Evolutionary conservation across 2,113 vertebrate genomes (phyloP).

Genomic region (human (Homo sapiens)): DNA sequence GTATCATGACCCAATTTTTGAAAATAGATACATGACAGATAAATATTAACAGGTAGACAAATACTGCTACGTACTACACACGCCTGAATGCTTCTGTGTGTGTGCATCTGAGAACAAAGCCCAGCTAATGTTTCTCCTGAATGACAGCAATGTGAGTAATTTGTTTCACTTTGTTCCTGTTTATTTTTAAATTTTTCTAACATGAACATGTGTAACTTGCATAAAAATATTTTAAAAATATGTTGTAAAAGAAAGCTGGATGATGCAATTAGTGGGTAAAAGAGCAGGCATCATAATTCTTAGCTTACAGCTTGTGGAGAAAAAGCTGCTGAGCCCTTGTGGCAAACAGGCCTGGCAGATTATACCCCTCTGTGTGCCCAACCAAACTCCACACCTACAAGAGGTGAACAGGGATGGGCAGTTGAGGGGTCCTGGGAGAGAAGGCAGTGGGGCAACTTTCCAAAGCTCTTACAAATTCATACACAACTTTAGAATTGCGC

Average conservation of each 20-base stretch:
- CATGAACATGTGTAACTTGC: background rate
- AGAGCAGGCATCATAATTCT: background rate
- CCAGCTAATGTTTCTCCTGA: fast-evolving
- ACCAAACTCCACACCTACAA: fast-evolving
- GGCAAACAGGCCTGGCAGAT: background rate
- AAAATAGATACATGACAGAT: background rate
- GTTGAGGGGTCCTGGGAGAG: background rate
- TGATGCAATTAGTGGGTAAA: background rate
- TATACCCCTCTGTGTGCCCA: too few species aligned
- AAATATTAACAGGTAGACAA: background rate
- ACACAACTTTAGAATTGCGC: background rate
- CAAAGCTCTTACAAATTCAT: background rate
- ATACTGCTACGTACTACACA: too few species aligned
- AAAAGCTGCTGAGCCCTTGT: background rate
- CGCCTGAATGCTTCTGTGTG: fast-evolving
- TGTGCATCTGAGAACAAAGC: fast-evolving
- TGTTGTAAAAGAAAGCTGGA: background rate
- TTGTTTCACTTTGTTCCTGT: background rate
- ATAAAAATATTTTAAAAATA: background rate
- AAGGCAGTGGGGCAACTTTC: background rate
- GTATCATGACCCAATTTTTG: background rate
- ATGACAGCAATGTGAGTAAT: fast-evolving
- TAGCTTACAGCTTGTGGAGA: fast-evolving
- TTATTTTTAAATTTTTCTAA: background rate
- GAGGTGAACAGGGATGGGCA: fast-evolving